A percentile compares a stretch with the other conserved stretches of the same genome.
These are phyloP conservation scores for Galago senegalensis DNA, from an alignment of 2,797 vertebrate species.

Conservation along the genomic window DNA sequence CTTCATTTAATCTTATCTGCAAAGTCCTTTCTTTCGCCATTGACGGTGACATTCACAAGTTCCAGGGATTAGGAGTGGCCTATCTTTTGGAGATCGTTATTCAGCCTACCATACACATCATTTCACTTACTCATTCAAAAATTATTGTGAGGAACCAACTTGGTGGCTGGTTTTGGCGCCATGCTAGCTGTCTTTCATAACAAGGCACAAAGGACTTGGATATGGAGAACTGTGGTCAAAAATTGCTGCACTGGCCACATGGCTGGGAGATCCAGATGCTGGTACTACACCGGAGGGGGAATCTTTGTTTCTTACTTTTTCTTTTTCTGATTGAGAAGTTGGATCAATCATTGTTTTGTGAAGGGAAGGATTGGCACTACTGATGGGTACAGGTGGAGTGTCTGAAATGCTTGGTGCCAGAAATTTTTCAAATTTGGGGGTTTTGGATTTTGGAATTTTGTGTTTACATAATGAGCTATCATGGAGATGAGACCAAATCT, in stretches of 20 bases:
- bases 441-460: background rate
- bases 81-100: background rate
- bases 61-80: background rate
- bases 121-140: slow-evolving; percentile 55
- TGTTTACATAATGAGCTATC: background rate
- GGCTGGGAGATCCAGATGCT: background rate
- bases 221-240: background rate
- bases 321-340: background rate
- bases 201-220: slow-evolving; percentile 1
- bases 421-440: background rate
- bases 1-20: slow-evolving; percentile 13
- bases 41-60: background rate
- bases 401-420: background rate
- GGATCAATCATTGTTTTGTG: background rate
- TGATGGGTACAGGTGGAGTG: background rate
- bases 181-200: background rate
- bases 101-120: background rate
- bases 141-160: background rate
- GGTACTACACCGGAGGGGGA: background rate
- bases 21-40: background rate
- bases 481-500: background rate
- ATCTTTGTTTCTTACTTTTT: background rate
- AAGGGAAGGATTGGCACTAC: background rate
- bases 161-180: background rate
- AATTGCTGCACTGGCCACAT: background rate